Evolutionary conservation across 1,140 invertebrate species (phyloP).

Genomic region (Neelides sp.): DNA sequence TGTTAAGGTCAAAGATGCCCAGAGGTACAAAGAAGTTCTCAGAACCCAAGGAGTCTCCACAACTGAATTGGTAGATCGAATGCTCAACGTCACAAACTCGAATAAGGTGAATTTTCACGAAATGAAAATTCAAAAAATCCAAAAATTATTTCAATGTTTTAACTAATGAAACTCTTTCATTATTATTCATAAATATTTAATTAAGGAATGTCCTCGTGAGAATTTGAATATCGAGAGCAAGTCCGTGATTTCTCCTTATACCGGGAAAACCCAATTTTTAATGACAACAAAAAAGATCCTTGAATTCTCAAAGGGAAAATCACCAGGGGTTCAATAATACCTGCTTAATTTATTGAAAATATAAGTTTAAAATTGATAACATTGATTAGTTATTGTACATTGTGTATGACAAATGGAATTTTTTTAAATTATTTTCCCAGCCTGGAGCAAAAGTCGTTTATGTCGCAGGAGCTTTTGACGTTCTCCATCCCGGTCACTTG

Average conservation of each 20-base stretch:
- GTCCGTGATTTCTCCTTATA: slow-evolving; percentile 48
- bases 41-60: slow-evolving; percentile 48
- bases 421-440: slow-evolving; percentile 34
- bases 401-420: too few species aligned
- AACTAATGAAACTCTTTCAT: not conserved
- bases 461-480: slow-evolving; percentile 92
- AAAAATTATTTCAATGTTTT: not conserved
- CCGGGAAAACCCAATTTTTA: slow-evolving; percentile 50
- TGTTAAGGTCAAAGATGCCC: slow-evolving; percentile 37
- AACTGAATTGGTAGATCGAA: slow-evolving; percentile 50
- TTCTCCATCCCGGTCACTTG: slow-evolving; percentile 95
- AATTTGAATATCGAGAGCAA: slow-evolving; percentile 36
- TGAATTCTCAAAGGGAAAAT: slow-evolving; percentile 45
- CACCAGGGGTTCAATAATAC: slow-evolving; percentile 41
- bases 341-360: too few species aligned
- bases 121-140: not conserved
- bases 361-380: too few species aligned
- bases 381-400: too few species aligned
- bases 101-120: slow-evolving; percentile 35
- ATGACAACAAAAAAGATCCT: slow-evolving; percentile 51
- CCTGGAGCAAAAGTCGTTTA: slow-evolving; percentile 85
- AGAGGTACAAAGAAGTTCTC: slow-evolving; percentile 44
- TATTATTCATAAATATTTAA: not conserved
- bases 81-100: slow-evolving; percentile 48
- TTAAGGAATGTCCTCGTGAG: slow-evolving; percentile 4